Evolutionary conservation across 2,113 vertebrate species (phyloP).

Genomic region (Carettochelys insculpta): DNA sequence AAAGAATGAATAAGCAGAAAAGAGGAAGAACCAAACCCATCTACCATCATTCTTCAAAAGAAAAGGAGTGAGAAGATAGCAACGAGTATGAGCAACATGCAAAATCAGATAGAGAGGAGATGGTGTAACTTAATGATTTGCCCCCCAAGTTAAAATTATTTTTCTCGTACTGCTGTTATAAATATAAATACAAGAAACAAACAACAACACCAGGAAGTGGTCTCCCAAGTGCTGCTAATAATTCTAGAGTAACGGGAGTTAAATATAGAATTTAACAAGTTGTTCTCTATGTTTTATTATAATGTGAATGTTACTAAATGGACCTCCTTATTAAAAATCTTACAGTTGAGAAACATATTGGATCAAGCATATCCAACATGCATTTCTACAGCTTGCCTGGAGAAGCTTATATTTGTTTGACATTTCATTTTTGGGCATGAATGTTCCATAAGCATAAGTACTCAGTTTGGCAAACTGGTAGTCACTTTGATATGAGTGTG

Average conservation of each 20-base stretch:
- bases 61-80: background rate
- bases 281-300: background rate
- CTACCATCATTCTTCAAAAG: accelerated
- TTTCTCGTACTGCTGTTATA: background rate
- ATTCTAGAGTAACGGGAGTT: background rate
- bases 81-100: background rate
- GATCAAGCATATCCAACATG: background rate
- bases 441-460: background rate
- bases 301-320: background rate
- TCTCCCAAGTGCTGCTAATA: background rate
- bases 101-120: background rate
- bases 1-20: background rate
- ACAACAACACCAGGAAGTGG: background rate
- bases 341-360: background rate
- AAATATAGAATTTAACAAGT: background rate
- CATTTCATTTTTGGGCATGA: background rate
- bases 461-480: background rate
- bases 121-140: background rate
- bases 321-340: background rate
- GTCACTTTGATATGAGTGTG: background rate
- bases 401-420: background rate
- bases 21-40: background rate
- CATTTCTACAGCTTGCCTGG: background rate
- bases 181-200: background rate
- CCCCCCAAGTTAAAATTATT: background rate